A percentile compares a stretch with the other conserved stretches of the same genome.
phyloP scores from a whole-genome alignment of 2,888 invertebrate genomes.

The Eristalis pertinax region DNA sequence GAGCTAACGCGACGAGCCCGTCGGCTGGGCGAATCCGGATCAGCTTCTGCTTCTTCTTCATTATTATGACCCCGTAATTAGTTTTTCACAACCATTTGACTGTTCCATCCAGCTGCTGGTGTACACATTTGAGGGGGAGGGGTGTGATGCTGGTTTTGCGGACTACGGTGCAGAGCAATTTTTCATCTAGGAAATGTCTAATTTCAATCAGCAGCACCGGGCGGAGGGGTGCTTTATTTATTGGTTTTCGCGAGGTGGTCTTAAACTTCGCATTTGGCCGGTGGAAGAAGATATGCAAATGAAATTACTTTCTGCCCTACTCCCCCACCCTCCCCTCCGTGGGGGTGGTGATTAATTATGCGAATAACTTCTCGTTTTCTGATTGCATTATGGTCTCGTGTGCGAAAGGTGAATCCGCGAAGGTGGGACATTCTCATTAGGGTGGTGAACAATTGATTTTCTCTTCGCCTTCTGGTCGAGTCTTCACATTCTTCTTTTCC shows the following conservation, averaged over 20 bases:
- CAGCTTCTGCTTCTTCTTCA: conserved; percentile 31
- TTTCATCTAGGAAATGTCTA: conserved; percentile 16
- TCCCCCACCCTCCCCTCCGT: background rate
- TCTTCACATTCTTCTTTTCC: background rate
- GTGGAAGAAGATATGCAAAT: conserved; percentile 35
- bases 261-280: conserved; percentile 19
- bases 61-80: conserved; percentile 57
- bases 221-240: conserved; percentile 25
- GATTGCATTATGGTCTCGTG: background rate
- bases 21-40: background rate
- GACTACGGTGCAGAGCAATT: conserved; percentile 7
- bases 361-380: background rate
- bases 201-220: background rate
- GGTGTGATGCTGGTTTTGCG: background rate
- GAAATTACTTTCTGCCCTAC: conserved; percentile 11
- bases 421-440: background rate
- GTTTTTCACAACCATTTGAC: conserved; percentile 45
- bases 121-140: background rate
- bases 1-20: background rate
- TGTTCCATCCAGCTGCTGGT: background rate
- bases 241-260: conserved; percentile 21
- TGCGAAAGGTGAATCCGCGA: background rate
- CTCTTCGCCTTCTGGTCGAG: background rate
- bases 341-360: background rate
- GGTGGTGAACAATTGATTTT: background rate